A percentile compares a stretch with the other conserved stretches of the same genome.
These are phyloP conservation scores for Ophion costatus DNA, from an alignment of 2,888 invertebrate genomes.

Conservation along the genomic window DNA sequence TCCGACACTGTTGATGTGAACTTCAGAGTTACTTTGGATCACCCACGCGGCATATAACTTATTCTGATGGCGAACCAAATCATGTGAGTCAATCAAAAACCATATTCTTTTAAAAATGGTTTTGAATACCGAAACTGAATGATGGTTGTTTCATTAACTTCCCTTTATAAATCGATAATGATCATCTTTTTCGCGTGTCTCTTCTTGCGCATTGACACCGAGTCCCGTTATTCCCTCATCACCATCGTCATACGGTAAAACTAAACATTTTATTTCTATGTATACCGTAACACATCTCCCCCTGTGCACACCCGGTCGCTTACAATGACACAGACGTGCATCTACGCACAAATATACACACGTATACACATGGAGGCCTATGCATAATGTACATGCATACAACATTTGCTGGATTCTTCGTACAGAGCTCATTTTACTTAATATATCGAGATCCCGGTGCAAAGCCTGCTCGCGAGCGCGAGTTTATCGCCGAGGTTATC, in stretches of 20 bases:
- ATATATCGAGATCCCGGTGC: constrained; percentile 56
- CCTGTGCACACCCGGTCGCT: constrained; percentile 32
- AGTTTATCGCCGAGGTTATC: constrained; percentile 82
- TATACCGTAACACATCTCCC: constrained; percentile 2
- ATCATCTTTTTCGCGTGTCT: constrained; percentile 40
- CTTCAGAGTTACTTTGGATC: too few relatives aligned
- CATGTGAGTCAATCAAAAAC: too few relatives aligned
- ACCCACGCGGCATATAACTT: too few relatives aligned
- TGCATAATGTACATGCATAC: not conserved
- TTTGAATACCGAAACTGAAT: not conserved
- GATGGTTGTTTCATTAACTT: not conserved
- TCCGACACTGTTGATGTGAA: too few relatives aligned
- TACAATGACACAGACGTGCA: constrained; percentile 49
- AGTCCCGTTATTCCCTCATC: constrained; percentile 53
- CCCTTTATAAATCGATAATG: not conserved
- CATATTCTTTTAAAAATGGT: too few relatives aligned
- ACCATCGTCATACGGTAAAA: constrained; percentile 23
- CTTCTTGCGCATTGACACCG: constrained; percentile 48
- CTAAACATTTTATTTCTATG: constrained; percentile 24
- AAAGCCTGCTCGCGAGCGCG: constrained; percentile 50
- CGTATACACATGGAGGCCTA: not conserved
- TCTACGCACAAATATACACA: not conserved
- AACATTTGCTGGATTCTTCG: constrained; percentile 1
- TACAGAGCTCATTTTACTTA: constrained; percentile 47
- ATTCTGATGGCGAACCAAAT: too few relatives aligned